These are phyloP conservation scores for Lagopus muta DNA, from an alignment of 2,113 vertebrate genomes.

Conservation along the genomic window DNA sequence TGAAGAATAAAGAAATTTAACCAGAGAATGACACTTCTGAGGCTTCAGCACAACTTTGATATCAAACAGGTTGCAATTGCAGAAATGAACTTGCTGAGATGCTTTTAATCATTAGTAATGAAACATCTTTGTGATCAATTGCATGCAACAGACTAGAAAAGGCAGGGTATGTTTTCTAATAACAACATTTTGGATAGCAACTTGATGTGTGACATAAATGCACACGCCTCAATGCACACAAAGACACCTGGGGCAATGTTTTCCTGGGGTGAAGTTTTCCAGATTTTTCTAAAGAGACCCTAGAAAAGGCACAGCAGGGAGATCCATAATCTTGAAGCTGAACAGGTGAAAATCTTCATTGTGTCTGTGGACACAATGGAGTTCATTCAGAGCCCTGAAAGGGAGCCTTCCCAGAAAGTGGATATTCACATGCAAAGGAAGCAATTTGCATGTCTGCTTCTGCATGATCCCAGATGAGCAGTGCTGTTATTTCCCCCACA, in stretches of 20 bases:
- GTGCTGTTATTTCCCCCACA: neutral
- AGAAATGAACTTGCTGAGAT: neutral
- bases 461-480: neutral
- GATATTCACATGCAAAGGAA: neutral
- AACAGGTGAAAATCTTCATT: neutral
- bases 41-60: neutral
- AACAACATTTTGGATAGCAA: neutral
- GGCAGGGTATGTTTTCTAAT: neutral
- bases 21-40: neutral
- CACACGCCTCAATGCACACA: neutral
- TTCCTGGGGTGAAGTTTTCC: neutral
- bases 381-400: neutral
- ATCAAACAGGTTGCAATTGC: neutral
- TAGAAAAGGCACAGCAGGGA: neutral
- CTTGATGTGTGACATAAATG: neutral
- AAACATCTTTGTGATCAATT: neutral
- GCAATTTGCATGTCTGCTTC: neutral
- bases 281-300: neutral
- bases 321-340: neutral
- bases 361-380: neutral
- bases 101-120: neutral
- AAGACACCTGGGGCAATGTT: neutral
- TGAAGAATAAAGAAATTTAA: conserved; percentile 29
- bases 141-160: neutral
- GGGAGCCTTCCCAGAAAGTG: neutral